A percentile compares a stretch with the other conserved stretches of the same genome.
phyloP scores from a whole-genome alignment of 2,888 invertebrate species.

The Oligia latruncula region DNA sequence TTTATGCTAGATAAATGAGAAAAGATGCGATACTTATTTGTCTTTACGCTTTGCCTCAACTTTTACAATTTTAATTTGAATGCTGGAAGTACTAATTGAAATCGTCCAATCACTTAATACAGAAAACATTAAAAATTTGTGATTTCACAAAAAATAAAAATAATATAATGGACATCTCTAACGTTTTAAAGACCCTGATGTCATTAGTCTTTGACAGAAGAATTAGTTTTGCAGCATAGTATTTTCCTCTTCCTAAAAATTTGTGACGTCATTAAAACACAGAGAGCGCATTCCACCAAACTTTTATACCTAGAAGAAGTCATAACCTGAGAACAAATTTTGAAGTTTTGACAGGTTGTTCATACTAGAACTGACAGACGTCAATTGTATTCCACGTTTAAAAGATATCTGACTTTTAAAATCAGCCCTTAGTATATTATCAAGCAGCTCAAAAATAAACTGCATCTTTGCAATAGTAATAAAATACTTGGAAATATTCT shows the following conservation, averaged over 20 bases:
- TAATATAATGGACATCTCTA: neutral
- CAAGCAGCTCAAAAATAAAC: neutral
- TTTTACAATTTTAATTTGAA: neutral
- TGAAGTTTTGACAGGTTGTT: too few relatives aligned
- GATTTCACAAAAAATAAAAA: neutral
- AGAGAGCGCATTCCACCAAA: too few relatives aligned
- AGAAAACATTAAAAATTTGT: too few relatives aligned
- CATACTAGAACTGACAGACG: too few relatives aligned
- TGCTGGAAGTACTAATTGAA: neutral
- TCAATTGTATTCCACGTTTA: too few relatives aligned
- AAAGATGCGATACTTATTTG: neutral
- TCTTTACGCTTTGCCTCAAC: neutral
- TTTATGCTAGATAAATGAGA: conserved; percentile 26
- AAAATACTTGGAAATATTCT: neutral
- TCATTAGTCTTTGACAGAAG: too few relatives aligned
- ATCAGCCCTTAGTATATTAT: too few relatives aligned
- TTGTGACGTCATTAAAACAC: neutral
- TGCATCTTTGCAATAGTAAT: neutral
- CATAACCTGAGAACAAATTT: too few relatives aligned
- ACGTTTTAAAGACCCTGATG: neutral
- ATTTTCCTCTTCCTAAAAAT: too few relatives aligned
- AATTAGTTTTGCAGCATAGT: neutral
- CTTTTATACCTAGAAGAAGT: too few relatives aligned
- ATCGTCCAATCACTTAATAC: neutral
- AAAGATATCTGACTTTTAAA: too few relatives aligned